These are phyloP conservation scores for Acronicta leporina DNA, from an alignment of 2,888 invertebrate species.

Conservation along the genomic window DNA sequence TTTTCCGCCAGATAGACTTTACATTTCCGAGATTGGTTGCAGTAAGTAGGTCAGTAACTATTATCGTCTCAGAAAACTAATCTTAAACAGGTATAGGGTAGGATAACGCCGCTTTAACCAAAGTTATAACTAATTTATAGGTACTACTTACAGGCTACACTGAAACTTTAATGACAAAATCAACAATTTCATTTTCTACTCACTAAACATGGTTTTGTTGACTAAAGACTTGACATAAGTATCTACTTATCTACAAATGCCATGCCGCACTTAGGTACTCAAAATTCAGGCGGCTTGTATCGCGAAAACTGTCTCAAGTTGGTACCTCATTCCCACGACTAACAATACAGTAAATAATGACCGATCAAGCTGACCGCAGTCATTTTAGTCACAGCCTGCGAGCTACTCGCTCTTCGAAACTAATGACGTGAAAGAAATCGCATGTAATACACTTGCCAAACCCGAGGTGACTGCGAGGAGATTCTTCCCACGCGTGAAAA, in stretches of 20 bases:
- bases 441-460: slow-evolving; percentile 35
- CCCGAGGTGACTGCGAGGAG: slow-evolving; percentile 12
- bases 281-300: slow-evolving; percentile 20
- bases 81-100: too few species aligned
- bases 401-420: slow-evolving; percentile 23
- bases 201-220: neutral
- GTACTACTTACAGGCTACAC: too few species aligned
- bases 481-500: slow-evolving; percentile 44
- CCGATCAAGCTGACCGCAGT: slow-evolving; percentile 47
- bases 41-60: too few species aligned
- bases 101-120: too few species aligned
- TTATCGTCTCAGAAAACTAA: too few species aligned
- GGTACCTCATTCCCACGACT: slow-evolving; percentile 45
- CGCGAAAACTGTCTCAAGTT: slow-evolving; percentile 13
- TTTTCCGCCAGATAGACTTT: too few species aligned
- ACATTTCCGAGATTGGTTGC: too few species aligned
- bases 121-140: too few species aligned
- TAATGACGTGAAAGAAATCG: slow-evolving; percentile 53
- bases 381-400: slow-evolving; percentile 43
- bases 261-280: too few species aligned
- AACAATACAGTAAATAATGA: slow-evolving; percentile 43
- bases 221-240: neutral
- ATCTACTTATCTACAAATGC: neutral
- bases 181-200: too few species aligned
- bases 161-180: too few species aligned